Evolutionary conservation across 2,888 invertebrate species (phyloP).

Genomic region (Troides helena): DNA sequence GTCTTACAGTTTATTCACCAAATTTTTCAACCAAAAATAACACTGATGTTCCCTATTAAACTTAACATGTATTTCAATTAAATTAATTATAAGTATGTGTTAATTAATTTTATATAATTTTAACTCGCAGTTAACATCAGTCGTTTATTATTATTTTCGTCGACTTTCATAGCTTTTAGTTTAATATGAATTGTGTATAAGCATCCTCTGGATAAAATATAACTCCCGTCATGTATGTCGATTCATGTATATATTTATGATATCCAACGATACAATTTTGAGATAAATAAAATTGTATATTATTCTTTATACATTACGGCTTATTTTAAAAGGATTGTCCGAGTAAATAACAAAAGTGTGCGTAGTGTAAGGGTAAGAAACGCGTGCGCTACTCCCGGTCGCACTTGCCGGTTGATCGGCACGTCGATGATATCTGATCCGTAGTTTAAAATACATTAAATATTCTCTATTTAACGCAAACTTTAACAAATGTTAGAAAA

Average conservation of each 20-base stretch:
- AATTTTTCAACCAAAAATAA: too few species aligned
- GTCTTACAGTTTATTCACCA: not conserved
- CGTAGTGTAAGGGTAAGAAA: constrained; percentile 2
- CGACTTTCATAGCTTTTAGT: too few species aligned
- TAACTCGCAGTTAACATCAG: too few species aligned
- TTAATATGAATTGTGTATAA: too few species aligned
- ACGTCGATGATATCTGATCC: constrained; percentile 8
- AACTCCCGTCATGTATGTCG: not conserved
- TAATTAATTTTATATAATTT: too few species aligned
- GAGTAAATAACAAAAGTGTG: not conserved
- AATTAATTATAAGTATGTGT: too few species aligned
- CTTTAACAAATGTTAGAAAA: too few species aligned
- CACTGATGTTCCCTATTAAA: too few species aligned
- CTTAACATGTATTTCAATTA: too few species aligned
- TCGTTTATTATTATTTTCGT: too few species aligned
- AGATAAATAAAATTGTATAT: not conserved
- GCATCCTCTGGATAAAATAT: too few species aligned
- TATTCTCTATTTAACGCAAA: not conserved
- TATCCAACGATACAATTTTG: not conserved
- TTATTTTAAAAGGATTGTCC: constrained; percentile 1
- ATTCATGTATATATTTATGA: not conserved
- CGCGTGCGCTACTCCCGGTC: constrained; percentile 25
- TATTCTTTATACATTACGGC: not conserved
- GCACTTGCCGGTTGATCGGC: constrained; percentile 18
- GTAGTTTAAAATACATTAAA: not conserved